Base-by-base conservation (phyloP, 1,140 invertebrate species). In the Meloidogyne exigua region DNA sequence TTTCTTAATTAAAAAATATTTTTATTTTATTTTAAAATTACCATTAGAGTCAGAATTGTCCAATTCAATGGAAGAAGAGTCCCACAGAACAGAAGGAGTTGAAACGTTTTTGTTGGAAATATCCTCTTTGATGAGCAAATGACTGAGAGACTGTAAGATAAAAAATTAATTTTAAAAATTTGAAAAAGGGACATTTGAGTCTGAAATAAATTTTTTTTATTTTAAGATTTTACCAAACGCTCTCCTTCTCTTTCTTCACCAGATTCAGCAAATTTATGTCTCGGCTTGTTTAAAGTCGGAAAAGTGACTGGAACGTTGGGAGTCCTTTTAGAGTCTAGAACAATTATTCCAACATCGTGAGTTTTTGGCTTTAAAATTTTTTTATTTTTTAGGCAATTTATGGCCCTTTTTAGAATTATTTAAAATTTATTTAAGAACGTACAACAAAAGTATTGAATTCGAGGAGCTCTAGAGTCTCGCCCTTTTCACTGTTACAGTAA, bases 401-500 rank as follows among this genome's bases (percentile, higher is more conserved):
- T 3, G 7, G 7, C 2, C 7, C 2, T 39, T 39, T 39, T 39
- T 7, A 39, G 10, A 7, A 39, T 4, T 9, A 0, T 39, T 39
- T 10, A 9, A 62, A 32, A 63, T 57, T 57, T 32, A 15, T 63
- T 39, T 72, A 23, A 18, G 26, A 64, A 25, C 36, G 12, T n/a
- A 73, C 72, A 28, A 86, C 84, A 70, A 85, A 85, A n/a, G 78
- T 82, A 36, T 76, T 26, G 39, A 82, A 82, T 23, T 81, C 81
- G n/a, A 73, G 81, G 23, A 80, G 26, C 66, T 75, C 75, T 26
- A 82, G 66, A n/a, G 80, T 79, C 44, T 85, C 84, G 49, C 84
- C 84, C 42, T 85, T 78, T 26, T 80, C 82, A 57, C 72, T 82
- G 79, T 86, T 85, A 75, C 84, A 85, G 65, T 81, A 84, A 68